These are phyloP conservation scores for Meandrina meandrites DNA, from an alignment of 92 coral and sea anemone genomes.

Conservation along the genomic window DNA sequence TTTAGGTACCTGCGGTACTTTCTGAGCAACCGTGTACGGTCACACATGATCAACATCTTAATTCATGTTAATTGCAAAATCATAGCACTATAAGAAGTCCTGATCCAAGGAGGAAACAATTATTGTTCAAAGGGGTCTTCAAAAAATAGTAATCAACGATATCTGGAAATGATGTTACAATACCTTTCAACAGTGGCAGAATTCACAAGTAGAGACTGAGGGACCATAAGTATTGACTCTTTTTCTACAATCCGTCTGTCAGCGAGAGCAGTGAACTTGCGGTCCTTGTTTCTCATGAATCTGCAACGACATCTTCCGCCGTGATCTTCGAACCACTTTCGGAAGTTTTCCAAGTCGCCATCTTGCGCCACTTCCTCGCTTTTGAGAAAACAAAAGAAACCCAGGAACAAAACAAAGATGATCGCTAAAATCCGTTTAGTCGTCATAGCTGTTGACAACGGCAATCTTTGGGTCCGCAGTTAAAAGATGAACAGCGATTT, in stretches of 20 bases:
- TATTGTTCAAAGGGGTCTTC: background rate
- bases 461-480: background rate
- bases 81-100: background rate
- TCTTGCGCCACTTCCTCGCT: constrained; percentile 25
- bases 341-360: constrained; percentile 40
- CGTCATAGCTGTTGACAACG: background rate
- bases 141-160: background rate
- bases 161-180: background rate
- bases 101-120: background rate
- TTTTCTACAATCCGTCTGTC: constrained; percentile 67
- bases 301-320: constrained; percentile 69
- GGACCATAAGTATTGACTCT: constrained; percentile 69
- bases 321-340: constrained; percentile 64
- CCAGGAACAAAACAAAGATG: constrained; percentile 6
- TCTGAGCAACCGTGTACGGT: background rate
- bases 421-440: constrained; percentile 5
- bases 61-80: background rate
- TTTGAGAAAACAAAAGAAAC: constrained; percentile 20
- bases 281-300: constrained; percentile 24
- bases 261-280: constrained; percentile 46
- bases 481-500: background rate
- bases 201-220: constrained; percentile 60
- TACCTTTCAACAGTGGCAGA: constrained; percentile 65
- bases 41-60: background rate
- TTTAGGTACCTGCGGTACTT: background rate